Base-by-base conservation (phyloP, 2,113 vertebrate species). In the Callithrix jacchus region DNA sequence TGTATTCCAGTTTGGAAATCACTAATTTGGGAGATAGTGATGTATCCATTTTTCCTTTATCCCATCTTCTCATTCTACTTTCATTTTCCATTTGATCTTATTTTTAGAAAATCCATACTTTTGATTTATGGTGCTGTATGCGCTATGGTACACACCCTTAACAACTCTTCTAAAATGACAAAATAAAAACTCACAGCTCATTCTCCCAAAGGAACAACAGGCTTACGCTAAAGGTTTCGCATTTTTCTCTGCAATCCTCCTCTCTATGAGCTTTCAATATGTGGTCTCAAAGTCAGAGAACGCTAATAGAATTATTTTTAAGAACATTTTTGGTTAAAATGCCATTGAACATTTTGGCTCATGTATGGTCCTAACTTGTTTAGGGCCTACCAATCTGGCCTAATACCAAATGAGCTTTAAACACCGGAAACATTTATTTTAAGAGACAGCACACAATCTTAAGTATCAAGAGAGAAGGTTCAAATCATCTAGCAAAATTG, bases 31-130 rank as follows among this genome's bases (percentile, higher is more conserved):
- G n/a, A 20, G 12, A 37, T 82, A 77, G 64, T 42, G 64, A 83
- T 13, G 18, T 10, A 21, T 40, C 66, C 42, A 2, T 77, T 91
- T 95, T 88, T 35, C 21, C 66, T 81, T 95, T 91, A 40, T 56
- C 27, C 16, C 47, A 56, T 71, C 30, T 85, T 81, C 47, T 25
- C 30, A 61, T 42, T 80, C 16, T 89, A 37, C 17, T 89, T 95
- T 82, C 71, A 83, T 84, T 84, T 95, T 94, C 81, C 58, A 79
- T 18, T 74, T 95, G 74, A 79, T 35, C 2, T 94, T 30, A 81
- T 42, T 85, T 97, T 96, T 64, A 56, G 64, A 90, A 93, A 90
- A 87, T 70, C 12, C 4, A 0, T 64, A 35, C n/a, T 83, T 91
- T 87, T 89, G 3, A 68, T 71, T 74, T 70, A 37, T 77, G 42